phyloP scores from a whole-genome alignment of 2,113 vertebrate genomes.

The Dermatemys mawii region DNA sequence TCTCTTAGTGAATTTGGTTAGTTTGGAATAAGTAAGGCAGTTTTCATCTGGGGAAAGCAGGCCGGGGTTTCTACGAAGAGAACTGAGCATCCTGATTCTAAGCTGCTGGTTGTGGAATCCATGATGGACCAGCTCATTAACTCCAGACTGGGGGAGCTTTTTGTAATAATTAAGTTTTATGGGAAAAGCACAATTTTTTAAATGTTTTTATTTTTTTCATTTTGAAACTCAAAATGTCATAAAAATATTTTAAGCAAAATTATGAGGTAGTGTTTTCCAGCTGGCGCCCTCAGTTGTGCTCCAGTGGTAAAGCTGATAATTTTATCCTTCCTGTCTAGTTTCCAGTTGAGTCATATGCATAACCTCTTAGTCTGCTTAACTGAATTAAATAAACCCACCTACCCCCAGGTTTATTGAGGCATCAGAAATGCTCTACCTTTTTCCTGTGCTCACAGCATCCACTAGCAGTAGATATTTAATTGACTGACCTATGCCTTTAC shows the following conservation, averaged over 20 bases:
- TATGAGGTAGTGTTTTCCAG: background rate
- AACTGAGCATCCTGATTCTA: background rate
- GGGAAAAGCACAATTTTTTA: background rate
- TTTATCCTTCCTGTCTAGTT: background rate
- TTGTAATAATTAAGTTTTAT: background rate
- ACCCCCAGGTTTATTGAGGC: background rate
- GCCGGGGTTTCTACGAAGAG: background rate
- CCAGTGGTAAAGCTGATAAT: background rate
- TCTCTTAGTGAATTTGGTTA: background rate
- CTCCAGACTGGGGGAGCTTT: background rate
- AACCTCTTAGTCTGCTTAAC: background rate
- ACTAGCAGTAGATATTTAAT: background rate
- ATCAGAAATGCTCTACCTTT: background rate
- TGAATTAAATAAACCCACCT: background rate
- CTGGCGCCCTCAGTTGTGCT: background rate
- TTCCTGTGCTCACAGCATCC: background rate
- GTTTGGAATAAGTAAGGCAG: background rate
- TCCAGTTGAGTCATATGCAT: background rate
- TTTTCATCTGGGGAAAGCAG: background rate
- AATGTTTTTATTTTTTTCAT: accelerated
- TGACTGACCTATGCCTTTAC: background rate
- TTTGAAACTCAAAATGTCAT: background rate
- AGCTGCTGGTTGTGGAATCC: background rate
- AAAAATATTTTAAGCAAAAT: background rate
- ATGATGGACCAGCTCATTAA: background rate